Evolutionary conservation across 2,113 vertebrate species (phyloP).

Genomic region (Campylomormyrus numenius): DNA sequence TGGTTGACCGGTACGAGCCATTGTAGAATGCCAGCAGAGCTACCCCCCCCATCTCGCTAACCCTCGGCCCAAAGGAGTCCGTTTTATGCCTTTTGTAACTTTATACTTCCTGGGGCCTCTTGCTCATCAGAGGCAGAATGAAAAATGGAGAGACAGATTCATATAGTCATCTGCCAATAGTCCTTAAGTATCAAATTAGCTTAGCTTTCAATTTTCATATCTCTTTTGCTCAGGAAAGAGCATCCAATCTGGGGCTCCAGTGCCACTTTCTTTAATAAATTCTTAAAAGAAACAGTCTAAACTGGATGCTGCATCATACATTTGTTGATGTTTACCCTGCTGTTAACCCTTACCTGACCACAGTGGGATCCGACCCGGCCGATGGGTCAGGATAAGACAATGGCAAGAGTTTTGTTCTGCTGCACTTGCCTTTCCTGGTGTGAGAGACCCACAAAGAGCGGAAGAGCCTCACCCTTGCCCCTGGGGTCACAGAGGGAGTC

Average conservation of each 20-base stretch:
- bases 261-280: not conserved
- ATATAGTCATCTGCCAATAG: not conserved
- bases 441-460: slow-evolving; percentile 22
- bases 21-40: not conserved
- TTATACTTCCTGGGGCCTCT: not conserved
- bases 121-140: not conserved
- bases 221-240: not conserved
- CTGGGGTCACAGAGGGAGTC: slow-evolving; percentile 25
- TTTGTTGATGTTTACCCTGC: not conserved
- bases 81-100: not conserved
- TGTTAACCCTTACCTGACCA: not conserved
- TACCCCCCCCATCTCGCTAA: not conserved
- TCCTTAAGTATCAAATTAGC: not conserved
- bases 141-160: not conserved
- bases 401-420: slow-evolving; percentile 14
- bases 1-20: too few relatives aligned
- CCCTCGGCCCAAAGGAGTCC: not conserved
- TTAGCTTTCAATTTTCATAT: not conserved
- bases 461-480: slow-evolving; percentile 26
- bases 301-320: not conserved
- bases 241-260: not conserved
- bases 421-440: slow-evolving; percentile 20
- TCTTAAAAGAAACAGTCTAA: not conserved
- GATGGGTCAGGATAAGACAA: slow-evolving; percentile 25
- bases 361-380: not conserved